Evolutionary conservation across 2,113 vertebrate species (phyloP), one percentile per base, ranked within the genome.

Genomic region (Silurus meridionalis): DNA sequence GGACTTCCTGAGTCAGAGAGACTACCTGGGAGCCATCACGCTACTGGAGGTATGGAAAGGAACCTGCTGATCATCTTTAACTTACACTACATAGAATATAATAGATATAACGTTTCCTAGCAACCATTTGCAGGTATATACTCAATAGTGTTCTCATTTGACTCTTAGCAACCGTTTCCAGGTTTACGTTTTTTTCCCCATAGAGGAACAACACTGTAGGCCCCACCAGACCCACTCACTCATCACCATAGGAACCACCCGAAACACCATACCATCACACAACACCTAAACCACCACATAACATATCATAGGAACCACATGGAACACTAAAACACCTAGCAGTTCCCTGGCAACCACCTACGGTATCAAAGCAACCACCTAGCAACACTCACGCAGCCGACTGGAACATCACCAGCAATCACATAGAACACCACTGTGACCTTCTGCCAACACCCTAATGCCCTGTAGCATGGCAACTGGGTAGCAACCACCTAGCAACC

Each of bases 21-120:
- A 99, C 91, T 99, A 99, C 91, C 96, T 97, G 1, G 98, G 98
- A 11, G 97, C 97, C 3, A 93, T 97, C 85, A 97, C 97, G 3
- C 91, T 99, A 0, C 87, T 99, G 87, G 97, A 99, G 97, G 97
- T 99, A 82, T 3, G 13, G 69, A 28, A 50, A 4, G 10, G 37
- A 10, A 66, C 17, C 19, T 48, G 4, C 67, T 6, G 25, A 6
- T 66, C 13, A 28, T 25, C 63, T 11, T 66, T 37, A 37, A 37
- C 37, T 37, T 37, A 37, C 37, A 37, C 37, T 37, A 37, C 2
- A 37, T 37, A 19, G 69, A 19, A 48, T 7, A 46, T 46, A 46
- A 19, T 19, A 8, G 2, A 28, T 28, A 13, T 4, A 67, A 1
- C n/a, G 25, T 25, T 64, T n/a, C 37, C 7, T 3, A 63, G 7